Conservation (phyloP, 2,113 vertebrate species). For the Datnioides undecimradiatus region DNA sequence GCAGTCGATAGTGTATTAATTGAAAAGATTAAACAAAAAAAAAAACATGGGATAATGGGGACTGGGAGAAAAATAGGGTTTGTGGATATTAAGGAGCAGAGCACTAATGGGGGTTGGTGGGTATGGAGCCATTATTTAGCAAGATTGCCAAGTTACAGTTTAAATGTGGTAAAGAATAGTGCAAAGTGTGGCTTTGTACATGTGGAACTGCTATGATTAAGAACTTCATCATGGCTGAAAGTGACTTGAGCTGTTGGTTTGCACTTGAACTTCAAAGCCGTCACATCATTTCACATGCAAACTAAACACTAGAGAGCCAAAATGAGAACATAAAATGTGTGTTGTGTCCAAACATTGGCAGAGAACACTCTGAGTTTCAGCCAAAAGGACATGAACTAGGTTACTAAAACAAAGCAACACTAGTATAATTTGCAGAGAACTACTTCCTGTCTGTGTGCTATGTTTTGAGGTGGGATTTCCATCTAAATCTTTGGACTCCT, state of each 20-base stretch:
- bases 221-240: neutral
- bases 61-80: neutral
- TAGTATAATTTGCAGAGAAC: slow-evolving; percentile 4
- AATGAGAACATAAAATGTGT: neutral
- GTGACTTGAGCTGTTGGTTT: neutral
- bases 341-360: slow-evolving; percentile 16
- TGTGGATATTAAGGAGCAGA: neutral
- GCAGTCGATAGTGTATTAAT: neutral
- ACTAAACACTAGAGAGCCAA: neutral
- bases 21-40: neutral
- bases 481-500: neutral
- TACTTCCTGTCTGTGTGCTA: neutral
- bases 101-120: neutral
- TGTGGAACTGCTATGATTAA: neutral
- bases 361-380: neutral
- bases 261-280: slow-evolving; percentile 3
- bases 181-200: neutral
- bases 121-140: fast-evolving
- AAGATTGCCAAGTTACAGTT: neutral
- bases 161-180: neutral
- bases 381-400: slow-evolving; percentile 23
- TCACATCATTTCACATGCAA: slow-evolving; percentile 4
- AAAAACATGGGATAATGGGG: neutral
- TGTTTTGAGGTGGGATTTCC: slow-evolving; percentile 10
- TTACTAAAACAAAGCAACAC: slow-evolving; percentile 2